Evolutionary conservation across 2,797 vertebrate genomes (phyloP).

Genomic region (Sandelia bainsii): DNA sequence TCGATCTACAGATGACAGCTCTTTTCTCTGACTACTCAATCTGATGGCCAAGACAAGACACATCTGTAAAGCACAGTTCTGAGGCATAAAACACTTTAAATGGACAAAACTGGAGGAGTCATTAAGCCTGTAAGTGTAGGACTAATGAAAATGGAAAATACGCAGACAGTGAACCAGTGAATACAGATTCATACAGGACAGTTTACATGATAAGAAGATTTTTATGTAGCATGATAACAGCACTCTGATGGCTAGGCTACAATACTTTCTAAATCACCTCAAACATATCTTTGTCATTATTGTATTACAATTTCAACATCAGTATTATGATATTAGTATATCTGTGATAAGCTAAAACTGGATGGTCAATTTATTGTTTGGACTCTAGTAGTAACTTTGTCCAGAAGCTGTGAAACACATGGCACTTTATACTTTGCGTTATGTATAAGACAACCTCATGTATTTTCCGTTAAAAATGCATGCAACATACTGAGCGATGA

Average conservation of each 20-base stretch:
- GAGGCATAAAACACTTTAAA: not conserved
- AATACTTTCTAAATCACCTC: not conserved
- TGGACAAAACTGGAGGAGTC: not conserved
- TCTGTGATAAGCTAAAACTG: slow-evolving; percentile 7
- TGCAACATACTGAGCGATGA: slow-evolving; percentile 18
- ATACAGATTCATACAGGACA: not conserved
- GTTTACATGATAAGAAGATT: not conserved
- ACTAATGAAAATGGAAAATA: not conserved
- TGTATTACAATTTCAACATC: not conserved
- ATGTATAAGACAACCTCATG: slow-evolving; percentile 32
- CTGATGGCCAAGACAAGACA: not conserved
- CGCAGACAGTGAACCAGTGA: not conserved
- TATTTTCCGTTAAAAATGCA: slow-evolving; percentile 16
- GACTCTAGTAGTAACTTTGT: slow-evolving; percentile 20
- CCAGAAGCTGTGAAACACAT: slow-evolving; percentile 66
- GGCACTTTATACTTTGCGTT: slow-evolving; percentile 60
- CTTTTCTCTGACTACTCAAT: slow-evolving; percentile 61
- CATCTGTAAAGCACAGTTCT: not conserved
- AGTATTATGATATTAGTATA: not conserved
- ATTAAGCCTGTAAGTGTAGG: not conserved
- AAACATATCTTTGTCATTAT: not conserved
- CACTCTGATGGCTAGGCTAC: no score
- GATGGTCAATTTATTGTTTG: not conserved
- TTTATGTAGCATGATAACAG: slow-evolving; percentile 1
- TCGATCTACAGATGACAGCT: slow-evolving; percentile 62